These are phyloP conservation scores for Ataeniobius toweri DNA, from an alignment of 2,797 vertebrate genomes.

Conservation along the genomic window DNA sequence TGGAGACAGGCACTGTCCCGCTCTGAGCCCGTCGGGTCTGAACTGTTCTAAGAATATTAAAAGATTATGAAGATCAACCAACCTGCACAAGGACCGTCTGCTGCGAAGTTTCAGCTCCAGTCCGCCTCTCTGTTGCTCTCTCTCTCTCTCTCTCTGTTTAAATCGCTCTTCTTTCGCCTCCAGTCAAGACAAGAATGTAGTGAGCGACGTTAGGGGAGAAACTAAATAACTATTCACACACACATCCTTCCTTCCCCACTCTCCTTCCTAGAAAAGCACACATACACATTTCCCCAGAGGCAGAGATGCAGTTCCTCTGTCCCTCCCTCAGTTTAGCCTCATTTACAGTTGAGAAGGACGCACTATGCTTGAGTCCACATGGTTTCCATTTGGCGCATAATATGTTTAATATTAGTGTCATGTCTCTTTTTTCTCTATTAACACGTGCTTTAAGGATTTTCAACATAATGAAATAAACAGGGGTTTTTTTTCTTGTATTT, in stretches of 20 bases:
- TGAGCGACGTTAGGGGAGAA: constrained; percentile 55
- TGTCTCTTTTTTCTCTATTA: not conserved
- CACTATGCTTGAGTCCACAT: constrained; percentile 13
- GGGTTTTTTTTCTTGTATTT: not conserved
- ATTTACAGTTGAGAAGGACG: constrained; percentile 5
- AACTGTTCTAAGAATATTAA: not conserved
- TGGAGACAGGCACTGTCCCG: constrained; percentile 10
- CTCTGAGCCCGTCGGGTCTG: not conserved
- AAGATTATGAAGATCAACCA: constrained; percentile 17
- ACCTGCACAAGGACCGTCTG: constrained; percentile 59
- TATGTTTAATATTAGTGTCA: constrained; percentile 12
- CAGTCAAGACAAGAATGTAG: constrained; percentile 66
- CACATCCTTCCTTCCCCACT: not conserved
- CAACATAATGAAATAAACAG: not conserved
- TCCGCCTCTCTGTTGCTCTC: not conserved
- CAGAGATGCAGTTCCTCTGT: constrained; percentile 19
- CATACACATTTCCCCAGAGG: constrained; percentile 19
- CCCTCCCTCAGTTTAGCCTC: constrained; percentile 16
- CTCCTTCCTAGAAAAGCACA: constrained; percentile 2
- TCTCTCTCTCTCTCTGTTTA: not conserved
- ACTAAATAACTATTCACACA: constrained; percentile 53
- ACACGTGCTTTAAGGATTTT: not conserved
- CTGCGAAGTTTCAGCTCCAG: constrained; percentile 52
- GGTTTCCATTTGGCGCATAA: constrained; percentile 18
- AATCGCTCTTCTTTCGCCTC: constrained; percentile 47